phyloP scores from a whole-genome alignment of 2,888 invertebrate species.

The Dicycla oo region DNA sequence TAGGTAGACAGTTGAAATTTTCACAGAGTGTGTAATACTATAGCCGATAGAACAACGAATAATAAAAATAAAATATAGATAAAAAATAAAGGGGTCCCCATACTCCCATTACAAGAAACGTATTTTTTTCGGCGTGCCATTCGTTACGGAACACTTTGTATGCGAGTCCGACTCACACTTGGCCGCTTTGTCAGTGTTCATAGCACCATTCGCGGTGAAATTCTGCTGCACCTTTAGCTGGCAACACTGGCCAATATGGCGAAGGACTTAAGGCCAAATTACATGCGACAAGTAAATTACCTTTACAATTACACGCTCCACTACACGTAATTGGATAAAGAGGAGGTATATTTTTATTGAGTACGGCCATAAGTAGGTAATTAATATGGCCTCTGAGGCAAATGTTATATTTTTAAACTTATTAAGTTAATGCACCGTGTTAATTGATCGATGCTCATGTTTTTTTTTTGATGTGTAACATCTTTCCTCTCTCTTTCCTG shows the following conservation, averaged over 20 bases:
- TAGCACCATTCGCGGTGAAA: background rate
- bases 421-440: conserved; percentile 3
- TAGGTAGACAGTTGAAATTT: too few relatives aligned
- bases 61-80: too few relatives aligned
- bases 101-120: too few relatives aligned
- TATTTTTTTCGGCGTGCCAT: too few relatives aligned
- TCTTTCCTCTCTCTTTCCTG: too few relatives aligned
- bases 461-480: too few relatives aligned
- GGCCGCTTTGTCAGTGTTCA: background rate
- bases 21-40: too few relatives aligned
- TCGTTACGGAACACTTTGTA: too few relatives aligned
- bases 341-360: conserved; percentile 61
- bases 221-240: conserved; percentile 29
- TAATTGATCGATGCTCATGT: conserved; percentile 28
- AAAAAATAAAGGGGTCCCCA: too few relatives aligned
- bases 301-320: conserved; percentile 70
- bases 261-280: conserved; percentile 41
- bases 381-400: conserved; percentile 46
- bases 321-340: conserved; percentile 73
- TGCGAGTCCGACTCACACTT: too few relatives aligned
- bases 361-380: conserved; percentile 39
- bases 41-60: too few relatives aligned
- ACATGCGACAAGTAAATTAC: conserved; percentile 78
- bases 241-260: conserved; percentile 52
- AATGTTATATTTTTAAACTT: conserved; percentile 33